Evolutionary conservation across 2,797 vertebrate species (phyloP), one percentile per base, ranked within the genome.

Genomic region (Poecilia picta): DNA sequence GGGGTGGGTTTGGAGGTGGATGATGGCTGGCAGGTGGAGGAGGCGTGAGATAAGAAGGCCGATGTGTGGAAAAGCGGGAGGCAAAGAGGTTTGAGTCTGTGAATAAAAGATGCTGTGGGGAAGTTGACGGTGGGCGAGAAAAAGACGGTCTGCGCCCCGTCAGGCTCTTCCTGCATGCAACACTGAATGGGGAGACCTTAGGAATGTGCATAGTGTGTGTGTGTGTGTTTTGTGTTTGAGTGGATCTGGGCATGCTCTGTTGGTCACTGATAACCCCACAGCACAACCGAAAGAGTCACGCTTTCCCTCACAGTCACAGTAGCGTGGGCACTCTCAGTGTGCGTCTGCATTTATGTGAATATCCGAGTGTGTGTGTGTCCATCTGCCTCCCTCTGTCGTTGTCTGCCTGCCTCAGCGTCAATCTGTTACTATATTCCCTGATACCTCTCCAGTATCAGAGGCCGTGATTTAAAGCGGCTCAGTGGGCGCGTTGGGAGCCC

Each of bases 221-320:
- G 80, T 80, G 45, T 80, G 45, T 82, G 77, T 83, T 64, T 81
- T 75, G 64, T 85, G 62, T 88, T 8, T 78, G 76, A 87, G 89
- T 87, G 84, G 80, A 86, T 87, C 59, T 87, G 81, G 80, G 84
- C 84, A 90, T 89, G 92, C 91, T 92, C 92, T 92, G 92, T 80
- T 91, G 87, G 87, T 76, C 89, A 91, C 92, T 85, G 92, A 94
- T 94, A 92, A 93, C 89, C 87, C 92, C 86, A 89, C 88, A 88
- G 91, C 91, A 90, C 79, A 91, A 91, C 90, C 92, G 92, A 92
- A 92, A 93, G 88, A 93, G 92, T 93, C 91, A 91, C 36, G 89
- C 90, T 90, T 90, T 90, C 87, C 87, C 89, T 92, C 91, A 82
- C 83, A 83, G 85, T 88, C 87, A 77, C 91, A 92, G 84, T 79